Evolutionary conservation across 2,113 vertebrate genomes (phyloP), one percentile per base, ranked within the genome.

Genomic region (Sorex araneus): DNA sequence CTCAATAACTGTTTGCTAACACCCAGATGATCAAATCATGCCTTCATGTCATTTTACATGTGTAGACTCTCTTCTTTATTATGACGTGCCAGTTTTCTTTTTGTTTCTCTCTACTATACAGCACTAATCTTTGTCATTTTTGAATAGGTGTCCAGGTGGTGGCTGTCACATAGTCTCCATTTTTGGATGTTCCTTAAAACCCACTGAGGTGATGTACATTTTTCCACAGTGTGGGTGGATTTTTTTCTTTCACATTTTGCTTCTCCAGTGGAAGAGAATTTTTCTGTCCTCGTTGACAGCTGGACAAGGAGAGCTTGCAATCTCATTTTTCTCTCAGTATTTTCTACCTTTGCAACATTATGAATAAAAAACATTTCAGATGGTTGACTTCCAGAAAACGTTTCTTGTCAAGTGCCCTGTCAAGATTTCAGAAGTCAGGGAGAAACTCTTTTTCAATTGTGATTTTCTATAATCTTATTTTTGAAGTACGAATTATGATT

Each of bases 291-390:
- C 77, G 75, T 93, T 97, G 95, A 96, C 94, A 95, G 78, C 94
- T 85, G 94, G 92, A 91, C 87, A 94, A 87, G 70, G 66, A 90
- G 74, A 83, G 70, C 90, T 70, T 92, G 89, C 81, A 60, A 54
- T 95, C 87, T 96, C 74, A 94, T 94, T 94, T 95, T 15, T 30
- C 67, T 84, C 80, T 95, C 70, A 82, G 64, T 92, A 57, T 94
- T 91, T 89, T 93, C 75, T 91, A 75, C 74, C 86, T 90, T 87
- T 81, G 91, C 74, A 93, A 93, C 83, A 96, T 91, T 89, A 92
- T 90, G 92, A 95, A 95, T 96, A 97, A 95, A 91, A 89, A 96
- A 84, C 74, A 94, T 95, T 91, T 95, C 92, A 92, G 91, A 54
- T 32, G 25, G 80, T 67, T 94, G 90, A 95, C 66, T 95, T 95